Percentiles rank a stretch among this genome's conserved stretches.
Conservation (phyloP, 2,888 invertebrate species). For the Pseudococcus viburni region DNA sequence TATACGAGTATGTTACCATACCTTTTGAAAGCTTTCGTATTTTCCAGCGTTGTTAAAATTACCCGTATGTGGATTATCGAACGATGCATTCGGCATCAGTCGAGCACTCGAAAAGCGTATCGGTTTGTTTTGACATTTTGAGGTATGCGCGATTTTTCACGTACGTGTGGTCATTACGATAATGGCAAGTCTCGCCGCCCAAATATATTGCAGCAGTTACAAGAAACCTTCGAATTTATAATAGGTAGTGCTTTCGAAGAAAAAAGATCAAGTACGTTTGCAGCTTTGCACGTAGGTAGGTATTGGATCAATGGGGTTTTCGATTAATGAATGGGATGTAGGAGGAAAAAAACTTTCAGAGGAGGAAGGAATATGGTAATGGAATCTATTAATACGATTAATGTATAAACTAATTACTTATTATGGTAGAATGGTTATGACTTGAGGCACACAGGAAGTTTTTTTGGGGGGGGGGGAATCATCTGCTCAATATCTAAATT, state of each 20-base stretch:
- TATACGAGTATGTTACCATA: neutral
- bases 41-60: neutral
- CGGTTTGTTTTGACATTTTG: constrained; percentile 22
- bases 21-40: neutral
- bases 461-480: too few species aligned
- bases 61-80: constrained; percentile 4
- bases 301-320: too few species aligned
- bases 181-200: neutral
- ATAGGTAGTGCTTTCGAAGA: neutral
- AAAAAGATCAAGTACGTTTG: neutral
- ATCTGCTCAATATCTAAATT: too few species aligned
- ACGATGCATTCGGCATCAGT: neutral
- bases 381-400: too few species aligned
- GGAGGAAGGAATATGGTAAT: too few species aligned
- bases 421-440: too few species aligned
- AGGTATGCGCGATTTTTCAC: constrained; percentile 28
- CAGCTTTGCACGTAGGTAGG: neutral
- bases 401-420: too few species aligned
- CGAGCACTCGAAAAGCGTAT: neutral
- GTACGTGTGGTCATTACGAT: constrained; percentile 27
- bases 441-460: too few species aligned
- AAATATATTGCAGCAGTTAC: constrained; percentile 11
- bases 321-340: too few species aligned
- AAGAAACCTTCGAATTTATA: neutral
- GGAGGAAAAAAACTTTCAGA: too few species aligned